phyloP scores from a whole-genome alignment of 2,888 invertebrate genomes.

The Cephus sareptanus region DNA sequence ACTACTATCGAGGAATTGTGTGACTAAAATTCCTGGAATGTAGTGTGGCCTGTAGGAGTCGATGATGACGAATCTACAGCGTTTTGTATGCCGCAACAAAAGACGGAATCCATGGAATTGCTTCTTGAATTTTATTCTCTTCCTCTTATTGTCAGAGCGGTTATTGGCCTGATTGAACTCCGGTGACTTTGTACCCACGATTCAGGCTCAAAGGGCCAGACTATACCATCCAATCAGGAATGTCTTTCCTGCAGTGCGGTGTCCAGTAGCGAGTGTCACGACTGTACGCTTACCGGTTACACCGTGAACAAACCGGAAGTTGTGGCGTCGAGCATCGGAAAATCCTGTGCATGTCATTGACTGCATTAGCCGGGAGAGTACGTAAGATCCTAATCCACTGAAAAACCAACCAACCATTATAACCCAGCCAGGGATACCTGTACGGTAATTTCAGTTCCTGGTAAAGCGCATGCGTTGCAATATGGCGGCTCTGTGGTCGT shows the following conservation, averaged over 20 bases:
- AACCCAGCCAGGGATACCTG: conserved; percentile 4
- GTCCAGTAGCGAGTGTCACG: neutral
- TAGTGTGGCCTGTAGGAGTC: neutral
- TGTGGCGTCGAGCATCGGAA: conserved; percentile 25
- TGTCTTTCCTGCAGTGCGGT: neutral
- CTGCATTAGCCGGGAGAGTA: conserved; percentile 16
- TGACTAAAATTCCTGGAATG: neutral
- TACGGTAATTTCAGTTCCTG: conserved; percentile 38
- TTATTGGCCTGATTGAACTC: neutral
- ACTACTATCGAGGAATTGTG: neutral
- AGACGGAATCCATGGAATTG: neutral
- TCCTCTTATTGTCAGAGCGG: neutral
- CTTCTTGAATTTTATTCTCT: neutral
- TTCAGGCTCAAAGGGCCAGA: neutral
- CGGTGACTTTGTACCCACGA: neutral
- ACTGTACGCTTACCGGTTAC: neutral
- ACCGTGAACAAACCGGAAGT: conserved; percentile 24
- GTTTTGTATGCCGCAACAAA: neutral
- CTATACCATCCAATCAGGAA: neutral
- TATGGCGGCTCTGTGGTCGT: conserved; percentile 33
- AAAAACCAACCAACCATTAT: neutral
- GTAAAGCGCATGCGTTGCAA: conserved; percentile 40
- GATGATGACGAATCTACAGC: neutral
- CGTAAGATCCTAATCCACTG: neutral
- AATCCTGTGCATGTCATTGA: conserved; percentile 37